These are phyloP conservation scores for Peromyscus leucopus DNA, from an alignment of 2,113 vertebrate genomes.

Conservation along the genomic window DNA sequence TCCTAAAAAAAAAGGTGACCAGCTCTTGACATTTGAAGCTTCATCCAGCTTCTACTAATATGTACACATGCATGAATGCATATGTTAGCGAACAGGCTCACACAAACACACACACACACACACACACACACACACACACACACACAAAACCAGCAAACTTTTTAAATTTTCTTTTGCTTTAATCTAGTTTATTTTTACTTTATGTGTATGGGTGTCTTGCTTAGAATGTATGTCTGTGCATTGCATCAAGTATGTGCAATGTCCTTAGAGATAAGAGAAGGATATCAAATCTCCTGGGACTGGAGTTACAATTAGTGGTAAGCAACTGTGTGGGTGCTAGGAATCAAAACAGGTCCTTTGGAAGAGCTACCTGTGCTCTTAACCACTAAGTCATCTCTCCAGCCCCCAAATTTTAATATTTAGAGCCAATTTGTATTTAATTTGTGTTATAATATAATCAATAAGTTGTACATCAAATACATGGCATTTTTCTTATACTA, in stretches of 20 bases:
- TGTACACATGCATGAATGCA: neutral
- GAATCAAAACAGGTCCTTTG: neutral
- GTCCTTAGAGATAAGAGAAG: neutral
- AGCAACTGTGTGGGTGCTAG: neutral
- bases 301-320: neutral
- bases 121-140: neutral
- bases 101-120: no score
- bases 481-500: constrained; percentile 7
- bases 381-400: neutral
- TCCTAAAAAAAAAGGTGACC: neutral
- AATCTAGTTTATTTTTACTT: neutral
- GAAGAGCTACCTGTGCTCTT: neutral
- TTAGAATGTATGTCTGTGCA: neutral
- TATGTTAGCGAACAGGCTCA: neutral
- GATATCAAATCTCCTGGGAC: neutral
- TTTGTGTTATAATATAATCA: neutral
- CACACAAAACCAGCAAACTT: no score
- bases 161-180: neutral
- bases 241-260: neutral
- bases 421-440: neutral
- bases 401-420: neutral
- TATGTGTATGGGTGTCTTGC: neutral
- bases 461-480: neutral
- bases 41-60: neutral
- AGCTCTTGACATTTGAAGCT: neutral